Conservation (phyloP, 2,888 invertebrate genomes). For the Drosophila vallismaia region DNA sequence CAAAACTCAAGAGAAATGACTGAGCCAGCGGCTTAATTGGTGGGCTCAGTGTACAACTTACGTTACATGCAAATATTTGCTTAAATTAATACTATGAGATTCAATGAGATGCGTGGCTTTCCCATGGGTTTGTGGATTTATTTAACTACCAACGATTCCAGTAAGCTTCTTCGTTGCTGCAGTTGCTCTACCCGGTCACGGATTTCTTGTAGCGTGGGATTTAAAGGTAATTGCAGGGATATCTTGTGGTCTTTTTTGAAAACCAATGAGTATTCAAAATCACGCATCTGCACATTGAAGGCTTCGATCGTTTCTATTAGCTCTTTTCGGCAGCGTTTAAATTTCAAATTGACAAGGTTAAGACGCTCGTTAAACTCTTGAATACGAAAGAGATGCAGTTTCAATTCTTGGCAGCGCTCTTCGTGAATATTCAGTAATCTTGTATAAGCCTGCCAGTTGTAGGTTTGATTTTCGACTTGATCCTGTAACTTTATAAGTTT, state of each 20-base stretch:
- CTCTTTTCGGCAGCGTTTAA: constrained; percentile 7
- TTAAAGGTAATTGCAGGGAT: constrained; percentile 20
- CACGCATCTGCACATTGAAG: constrained; percentile 30
- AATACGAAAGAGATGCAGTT: background rate
- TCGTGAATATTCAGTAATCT: background rate
- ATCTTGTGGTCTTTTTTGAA: background rate
- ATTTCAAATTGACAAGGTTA: constrained; percentile 9
- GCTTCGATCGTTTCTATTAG: constrained; percentile 9
- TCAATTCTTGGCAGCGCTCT: background rate
- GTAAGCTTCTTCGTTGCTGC: background rate
- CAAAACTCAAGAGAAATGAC: constrained; percentile 23
- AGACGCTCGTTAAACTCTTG: constrained; percentile 25
- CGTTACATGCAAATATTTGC: constrained; percentile 38
- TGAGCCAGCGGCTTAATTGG: constrained; percentile 20
- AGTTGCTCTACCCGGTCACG: constrained; percentile 5
- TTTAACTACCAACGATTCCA: constrained; percentile 14
- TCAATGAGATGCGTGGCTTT: constrained; percentile 10
- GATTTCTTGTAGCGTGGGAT: constrained; percentile 11
- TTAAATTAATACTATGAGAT: constrained; percentile 34
- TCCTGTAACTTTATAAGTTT: background rate
- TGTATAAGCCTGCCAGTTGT: background rate
- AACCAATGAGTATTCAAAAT: constrained; percentile 12
- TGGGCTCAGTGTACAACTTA: constrained; percentile 26
- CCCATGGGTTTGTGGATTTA: background rate
- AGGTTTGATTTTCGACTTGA: background rate